Evolutionary conservation across 2,888 invertebrate species (phyloP).

Genomic region (Horisme vitalbata): DNA sequence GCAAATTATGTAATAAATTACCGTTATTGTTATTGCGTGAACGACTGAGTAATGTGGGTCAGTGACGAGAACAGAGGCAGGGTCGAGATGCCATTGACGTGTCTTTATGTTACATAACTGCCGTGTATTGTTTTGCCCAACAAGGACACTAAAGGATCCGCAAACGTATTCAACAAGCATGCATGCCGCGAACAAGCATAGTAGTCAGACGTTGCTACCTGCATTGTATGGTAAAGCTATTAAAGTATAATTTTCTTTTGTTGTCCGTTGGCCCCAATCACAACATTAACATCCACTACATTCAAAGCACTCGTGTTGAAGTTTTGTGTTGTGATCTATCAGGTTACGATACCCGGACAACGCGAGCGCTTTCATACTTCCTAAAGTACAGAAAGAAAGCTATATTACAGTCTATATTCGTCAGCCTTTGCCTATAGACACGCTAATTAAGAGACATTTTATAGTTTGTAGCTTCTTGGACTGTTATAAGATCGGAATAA

Average conservation of each 20-base stretch:
- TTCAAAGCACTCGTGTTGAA: no score
- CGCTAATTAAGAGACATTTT: no score
- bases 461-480: no score
- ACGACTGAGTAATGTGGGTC: constrained; percentile 75
- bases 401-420: no score
- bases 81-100: constrained; percentile 79
- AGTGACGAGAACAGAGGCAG: constrained; percentile 76
- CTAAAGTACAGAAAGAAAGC: no score
- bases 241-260: constrained; percentile 18
- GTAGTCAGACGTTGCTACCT: constrained; percentile 18
- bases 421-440: no score
- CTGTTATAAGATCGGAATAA: no score
- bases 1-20: constrained; percentile 63
- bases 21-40: constrained; percentile 71
- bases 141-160: constrained; percentile 56
- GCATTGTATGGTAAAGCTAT: constrained; percentile 16
- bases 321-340: no score
- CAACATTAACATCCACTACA: background rate
- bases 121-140: constrained; percentile 65
- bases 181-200: constrained; percentile 18
- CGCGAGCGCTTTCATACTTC: no score
- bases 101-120: constrained; percentile 67
- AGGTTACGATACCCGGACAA: no score
- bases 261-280: constrained; percentile 1
- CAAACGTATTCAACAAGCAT: constrained; percentile 20